Evolutionary conservation across 2,797 vertebrate species (phyloP), one percentile per base, ranked within the genome.

Genomic region (Triplophysa bombifrons): DNA sequence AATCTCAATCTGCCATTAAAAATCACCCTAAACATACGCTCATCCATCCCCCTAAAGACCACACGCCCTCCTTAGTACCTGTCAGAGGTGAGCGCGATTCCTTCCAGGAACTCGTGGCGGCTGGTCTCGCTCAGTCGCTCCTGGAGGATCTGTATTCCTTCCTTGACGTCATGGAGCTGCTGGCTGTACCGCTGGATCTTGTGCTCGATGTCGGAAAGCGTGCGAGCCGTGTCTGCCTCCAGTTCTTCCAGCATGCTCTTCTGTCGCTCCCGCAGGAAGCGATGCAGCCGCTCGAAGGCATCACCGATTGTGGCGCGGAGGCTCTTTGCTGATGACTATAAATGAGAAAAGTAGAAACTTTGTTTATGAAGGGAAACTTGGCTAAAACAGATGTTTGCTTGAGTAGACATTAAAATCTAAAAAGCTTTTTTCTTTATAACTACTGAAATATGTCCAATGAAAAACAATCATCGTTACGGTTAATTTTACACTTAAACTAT

Each of bases 241-340:
- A 99, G 93, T 89, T 99, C 98, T 84, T 99, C 98, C 91, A 99
- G 90, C 97, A 98, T 99, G 83, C 95, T 95, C 91, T 98, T 99
- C 91, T 99, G 98, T 27, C 97, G 93, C 88, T 98, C 98, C 0
- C 97, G 94, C 74, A 98, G 91, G 86, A 98, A 95, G 27, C 97
- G 95, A 88, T 99, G 97, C 72, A 99, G 94, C 16, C 96, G 92
- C 87, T 99, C 97, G 0, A 98, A 98, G 0, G 95, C 97, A 13
- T 99, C 97, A 0, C 95, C 95, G 0, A 99, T 98, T 2, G 96
- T 99, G 9, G 94, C 94, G 1, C 96, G 94, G 79, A 99, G 90
- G 87, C 96, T 94, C 88, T 98, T 98, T 61, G 97, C 97, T 0
- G 97, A 99, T 8, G 96, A 97, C 98, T 99, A 87, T 1, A 60